Evolutionary conservation across 2,888 invertebrate genomes (phyloP).

Genomic region (Polyommatus icarus): DNA sequence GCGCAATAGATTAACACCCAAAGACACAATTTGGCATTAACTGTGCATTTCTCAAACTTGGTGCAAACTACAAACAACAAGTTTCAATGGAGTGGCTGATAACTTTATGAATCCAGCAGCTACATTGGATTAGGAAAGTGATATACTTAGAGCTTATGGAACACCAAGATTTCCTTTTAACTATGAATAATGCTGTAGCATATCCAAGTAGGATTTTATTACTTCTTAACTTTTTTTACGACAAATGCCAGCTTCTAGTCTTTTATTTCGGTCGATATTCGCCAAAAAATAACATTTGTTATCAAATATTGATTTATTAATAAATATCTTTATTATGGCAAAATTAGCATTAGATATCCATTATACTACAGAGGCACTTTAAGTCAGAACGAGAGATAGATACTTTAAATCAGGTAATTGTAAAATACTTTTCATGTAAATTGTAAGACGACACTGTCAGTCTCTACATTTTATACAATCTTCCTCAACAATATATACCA

Average conservation of each 20-base stretch:
- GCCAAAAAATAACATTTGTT: no score
- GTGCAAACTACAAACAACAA: conserved; percentile 22
- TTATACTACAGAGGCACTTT: no score
- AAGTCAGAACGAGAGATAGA: no score
- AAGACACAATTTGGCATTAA: conserved; percentile 19
- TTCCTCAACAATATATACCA: background rate
- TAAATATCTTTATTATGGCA: no score
- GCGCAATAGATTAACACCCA: conserved; percentile 21
- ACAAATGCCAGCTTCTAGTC: no score
- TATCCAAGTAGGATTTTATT: background rate
- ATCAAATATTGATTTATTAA: no score
- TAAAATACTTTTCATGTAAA: no score
- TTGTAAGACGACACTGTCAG: no score
- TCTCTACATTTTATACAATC: background rate
- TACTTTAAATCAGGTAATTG: no score
- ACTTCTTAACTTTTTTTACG: background rate
- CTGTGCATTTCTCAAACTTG: conserved; percentile 18
- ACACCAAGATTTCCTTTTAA: background rate
- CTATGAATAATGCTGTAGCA: background rate
- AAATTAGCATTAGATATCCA: no score
- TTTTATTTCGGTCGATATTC: no score
- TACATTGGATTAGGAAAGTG: conserved; percentile 3
- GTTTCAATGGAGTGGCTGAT: conserved; percentile 11
- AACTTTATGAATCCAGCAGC: conserved; percentile 13
- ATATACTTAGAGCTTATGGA: conserved; percentile 5